These are phyloP conservation scores for Coendou prehensilis DNA, from an alignment of 2,797 vertebrate genomes.

Conservation along the genomic window DNA sequence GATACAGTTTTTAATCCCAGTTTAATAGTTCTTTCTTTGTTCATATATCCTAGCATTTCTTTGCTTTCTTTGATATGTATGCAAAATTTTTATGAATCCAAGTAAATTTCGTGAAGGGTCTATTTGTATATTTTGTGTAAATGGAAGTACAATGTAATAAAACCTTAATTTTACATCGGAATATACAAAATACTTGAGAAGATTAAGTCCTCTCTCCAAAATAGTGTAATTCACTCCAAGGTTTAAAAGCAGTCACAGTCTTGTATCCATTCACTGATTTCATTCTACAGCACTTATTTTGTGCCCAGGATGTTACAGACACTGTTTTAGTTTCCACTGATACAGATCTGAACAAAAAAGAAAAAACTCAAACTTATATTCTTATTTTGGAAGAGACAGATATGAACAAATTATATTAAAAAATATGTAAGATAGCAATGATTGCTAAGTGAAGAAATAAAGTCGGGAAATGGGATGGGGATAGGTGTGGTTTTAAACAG, in stretches of 20 bases:
- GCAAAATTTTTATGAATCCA: neutral
- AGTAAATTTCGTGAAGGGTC: neutral
- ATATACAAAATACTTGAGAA: conserved; percentile 42
- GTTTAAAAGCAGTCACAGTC: conserved; percentile 23
- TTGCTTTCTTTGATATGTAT: neutral
- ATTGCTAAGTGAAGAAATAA: neutral
- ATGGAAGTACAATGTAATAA: neutral
- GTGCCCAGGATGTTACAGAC: neutral
- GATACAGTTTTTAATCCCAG: conserved; percentile 3
- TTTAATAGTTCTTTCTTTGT: conserved; percentile 13
- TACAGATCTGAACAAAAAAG: neutral
- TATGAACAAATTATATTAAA: neutral
- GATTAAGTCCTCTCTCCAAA: neutral
- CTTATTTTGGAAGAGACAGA: neutral
- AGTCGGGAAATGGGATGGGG: neutral
- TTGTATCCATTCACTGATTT: neutral
- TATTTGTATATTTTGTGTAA: neutral
- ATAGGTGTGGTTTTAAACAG: neutral
- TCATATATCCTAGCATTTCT: neutral
- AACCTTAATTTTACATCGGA: neutral
- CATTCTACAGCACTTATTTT: neutral
- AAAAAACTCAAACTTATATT: neutral
- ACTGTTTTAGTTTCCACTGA: neutral
- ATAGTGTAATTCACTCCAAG: neutral
- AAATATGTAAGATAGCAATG: neutral